Base-by-base conservation (phyloP, 2,888 invertebrate species). In the Lasioglossum villosulum region DNA sequence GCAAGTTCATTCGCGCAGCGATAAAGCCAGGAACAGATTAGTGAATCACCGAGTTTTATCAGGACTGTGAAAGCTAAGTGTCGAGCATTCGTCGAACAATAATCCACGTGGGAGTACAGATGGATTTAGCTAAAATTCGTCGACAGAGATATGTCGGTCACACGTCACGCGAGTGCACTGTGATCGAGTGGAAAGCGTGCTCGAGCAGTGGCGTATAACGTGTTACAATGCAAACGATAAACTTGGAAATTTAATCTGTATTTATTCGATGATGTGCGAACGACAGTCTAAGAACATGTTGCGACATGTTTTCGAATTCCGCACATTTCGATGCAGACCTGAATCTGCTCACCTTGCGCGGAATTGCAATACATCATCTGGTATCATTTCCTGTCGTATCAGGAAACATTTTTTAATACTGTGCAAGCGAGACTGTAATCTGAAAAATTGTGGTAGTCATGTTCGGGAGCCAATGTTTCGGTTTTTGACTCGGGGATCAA, bases 151-250 rank as follows among this genome's bases (percentile, higher is more conserved):
- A 66, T 27, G 66, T 66, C 66, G 66, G 34, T 66, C 66, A 66
- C 66, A 66, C 16, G 19, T 34, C 66, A 34, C 66, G 66, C 66
- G 66, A 66, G 10, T 66, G 63, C 63, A 63, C 63, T 27, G 63
- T 27, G 66, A 66, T 66, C 66, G 66, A 34, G 23, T 4, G 66
- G 34, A 34, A 66, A 34, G 19, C 66, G 19, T 66, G 66, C 27
- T 59, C 52, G 52, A 52, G 19, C 8, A 23, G n/a, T 4, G 56
- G n/a, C n/a, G 56, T 63, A 34, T 66, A 30, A 66, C 66, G 30
- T 66, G 34, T 66, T 66, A 66, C 19, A 19, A 34, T 19, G 66
- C 66, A 34, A 34, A 16, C 34, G 34, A 34, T 30, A 8, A 16
- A 30, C 66, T 30, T 19, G 30, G 66, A 66, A n/a, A 59, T 27